Base-by-base conservation (phyloP, 2,797 vertebrate genomes). In the Aeoliscus strigatus region DNA sequence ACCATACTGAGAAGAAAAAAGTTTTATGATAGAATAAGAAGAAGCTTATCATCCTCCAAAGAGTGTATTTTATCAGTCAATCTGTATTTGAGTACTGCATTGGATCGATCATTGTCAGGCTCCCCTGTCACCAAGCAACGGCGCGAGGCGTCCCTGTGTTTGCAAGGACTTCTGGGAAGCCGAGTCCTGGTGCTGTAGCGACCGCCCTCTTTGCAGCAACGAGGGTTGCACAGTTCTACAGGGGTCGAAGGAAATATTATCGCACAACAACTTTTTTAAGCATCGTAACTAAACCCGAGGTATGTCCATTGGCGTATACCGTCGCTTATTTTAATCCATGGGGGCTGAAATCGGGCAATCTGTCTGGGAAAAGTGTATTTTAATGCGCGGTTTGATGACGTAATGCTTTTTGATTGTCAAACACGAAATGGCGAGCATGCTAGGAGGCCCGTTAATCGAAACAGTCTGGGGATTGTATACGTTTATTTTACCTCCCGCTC, bases 361-460 rank as follows among this genome's bases (percentile, higher is more conserved):
- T 68, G 60, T 67, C 67, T 60, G 63, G 72, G 82, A 90, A 90
- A 88, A 76, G 84, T 82, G 84, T 84, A 86, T 91, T 91, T 92
- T 91, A 92, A 93, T 92, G 91, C 91, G 91, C 92, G 90, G 82
- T 90, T 93, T 92, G 91, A 93, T 93, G 92, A 93, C 92, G 91
- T 93, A 94, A 91, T 86, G 83, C n/a, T n/a, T n/a, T n/a, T 75
- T 81, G 84, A 73, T 88, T 80, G 29, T 84, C 77, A 61, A 83
- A 85, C 73, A 60, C 82, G 82, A 88, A 87, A 88, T 87, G 86
- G 86, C 81, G 85, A 84, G 44, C 42, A 39, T 70, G 81, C 75
- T 75, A 79, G 58, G 66, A 78, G 78, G 83, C 81, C 85, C 60
- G 49, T 65, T 62, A 59, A 38, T 39, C 21, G 21, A 42, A 10